A percentile compares a stretch with the other conserved stretches of the same genome.
These are phyloP conservation scores for Taenaris catops DNA, from an alignment of 2,888 invertebrate genomes.

Conservation along the genomic window DNA sequence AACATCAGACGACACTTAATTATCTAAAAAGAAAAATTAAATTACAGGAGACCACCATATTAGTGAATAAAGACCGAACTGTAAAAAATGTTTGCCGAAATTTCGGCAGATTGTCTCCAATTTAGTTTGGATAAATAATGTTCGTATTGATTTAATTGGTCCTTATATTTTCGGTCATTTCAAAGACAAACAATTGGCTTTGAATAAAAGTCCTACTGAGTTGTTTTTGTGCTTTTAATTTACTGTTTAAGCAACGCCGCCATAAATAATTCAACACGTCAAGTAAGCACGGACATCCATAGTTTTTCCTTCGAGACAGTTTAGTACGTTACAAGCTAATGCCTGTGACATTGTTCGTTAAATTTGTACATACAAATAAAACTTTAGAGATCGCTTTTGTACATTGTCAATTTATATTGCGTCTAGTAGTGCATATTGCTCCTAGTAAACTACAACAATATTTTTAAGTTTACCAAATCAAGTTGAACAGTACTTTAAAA, in stretches of 20 bases:
- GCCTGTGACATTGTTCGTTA: neutral
- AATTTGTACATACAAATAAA: too few species aligned
- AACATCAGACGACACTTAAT: too few species aligned
- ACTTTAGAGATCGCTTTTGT: too few species aligned
- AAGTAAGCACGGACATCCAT: slow-evolving; percentile 41
- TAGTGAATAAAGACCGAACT: neutral
- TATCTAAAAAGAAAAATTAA: too few species aligned
- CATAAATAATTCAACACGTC: slow-evolving; percentile 70
- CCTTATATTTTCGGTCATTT: slow-evolving; percentile 8
- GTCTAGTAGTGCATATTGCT: too few species aligned
- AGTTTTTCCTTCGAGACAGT: slow-evolving; percentile 50
- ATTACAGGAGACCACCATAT: neutral
- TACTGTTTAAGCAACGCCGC: slow-evolving; percentile 56
- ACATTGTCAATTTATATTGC: too few species aligned
- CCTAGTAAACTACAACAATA: too few species aligned
- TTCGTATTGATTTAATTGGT: slow-evolving; percentile 18
- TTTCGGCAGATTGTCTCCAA: neutral
- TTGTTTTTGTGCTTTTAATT: slow-evolving; percentile 62
- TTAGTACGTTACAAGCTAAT: slow-evolving; percentile 1
- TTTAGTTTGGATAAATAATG: slow-evolving; percentile 12
- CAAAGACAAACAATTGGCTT: slow-evolving; percentile 28
- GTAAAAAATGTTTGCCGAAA: neutral
- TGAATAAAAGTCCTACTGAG: slow-evolving; percentile 43
- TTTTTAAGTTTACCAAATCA: too few species aligned
- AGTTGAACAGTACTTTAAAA: too few species aligned